Conservation (phyloP, 1,140 invertebrate genomes). For the Drosophila lacteicornis region DNA sequence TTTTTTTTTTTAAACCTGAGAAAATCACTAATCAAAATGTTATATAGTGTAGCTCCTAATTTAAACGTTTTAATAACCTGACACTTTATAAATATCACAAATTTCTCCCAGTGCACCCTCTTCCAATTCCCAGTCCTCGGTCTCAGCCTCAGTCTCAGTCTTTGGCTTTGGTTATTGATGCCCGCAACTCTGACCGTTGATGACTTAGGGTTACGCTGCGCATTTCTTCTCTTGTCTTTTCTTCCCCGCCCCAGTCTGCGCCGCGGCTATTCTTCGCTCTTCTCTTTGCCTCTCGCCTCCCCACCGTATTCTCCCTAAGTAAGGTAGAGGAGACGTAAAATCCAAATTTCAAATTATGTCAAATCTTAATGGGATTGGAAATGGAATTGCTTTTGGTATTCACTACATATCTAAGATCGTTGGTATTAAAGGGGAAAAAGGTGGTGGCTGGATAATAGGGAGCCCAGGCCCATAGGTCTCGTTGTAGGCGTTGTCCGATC, state of each 20-base stretch:
- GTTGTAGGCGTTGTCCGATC: slow-evolving; percentile 44
- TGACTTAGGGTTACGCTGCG: slow-evolving; percentile 73
- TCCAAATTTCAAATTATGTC: slow-evolving; percentile 72
- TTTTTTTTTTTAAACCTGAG: too few relatives aligned
- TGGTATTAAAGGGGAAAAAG: slow-evolving; percentile 2
- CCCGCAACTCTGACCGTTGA: slow-evolving; percentile 73
- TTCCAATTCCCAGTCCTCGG: slow-evolving; percentile 26
- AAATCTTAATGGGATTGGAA: slow-evolving; percentile 80
- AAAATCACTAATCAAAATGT: too few relatives aligned
- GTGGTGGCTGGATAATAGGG: slow-evolving; percentile 21
- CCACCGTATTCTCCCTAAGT: slow-evolving; percentile 17
- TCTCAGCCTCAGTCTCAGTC: slow-evolving; percentile 32
- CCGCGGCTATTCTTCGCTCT: neutral
- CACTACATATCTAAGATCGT: slow-evolving; percentile 31
- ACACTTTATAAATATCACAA: neutral
- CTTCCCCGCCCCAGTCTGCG: slow-evolving; percentile 16
- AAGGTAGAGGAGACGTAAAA: slow-evolving; percentile 41
- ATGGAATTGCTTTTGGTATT: slow-evolving; percentile 67
- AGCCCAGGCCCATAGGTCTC: slow-evolving; percentile 15
- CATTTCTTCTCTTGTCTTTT: slow-evolving; percentile 55
- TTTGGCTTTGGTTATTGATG: slow-evolving; percentile 74
- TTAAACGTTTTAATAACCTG: neutral
- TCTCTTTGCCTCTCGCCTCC: neutral
- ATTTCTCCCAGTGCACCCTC: slow-evolving; percentile 14
- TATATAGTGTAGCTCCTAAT: neutral